Evolutionary conservation across 1,140 invertebrate species (phyloP).

Genomic region (Cyrtorhinus lividipennis): DNA sequence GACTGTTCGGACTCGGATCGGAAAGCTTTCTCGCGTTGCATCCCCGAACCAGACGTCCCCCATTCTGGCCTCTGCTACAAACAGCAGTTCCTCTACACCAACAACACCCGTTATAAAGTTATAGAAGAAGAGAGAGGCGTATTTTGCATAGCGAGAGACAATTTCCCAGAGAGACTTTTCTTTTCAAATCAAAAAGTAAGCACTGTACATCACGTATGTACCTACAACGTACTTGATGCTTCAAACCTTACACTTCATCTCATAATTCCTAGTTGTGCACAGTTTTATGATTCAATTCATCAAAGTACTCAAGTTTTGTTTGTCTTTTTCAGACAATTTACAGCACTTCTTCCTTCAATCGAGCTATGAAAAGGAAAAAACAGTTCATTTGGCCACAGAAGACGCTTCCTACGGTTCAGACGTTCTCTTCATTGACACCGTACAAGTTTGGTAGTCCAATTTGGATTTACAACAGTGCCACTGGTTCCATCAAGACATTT

Average conservation of each 20-base stretch:
- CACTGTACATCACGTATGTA: background rate
- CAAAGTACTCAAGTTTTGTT: background rate
- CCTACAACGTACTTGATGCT: background rate
- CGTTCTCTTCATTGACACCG: background rate
- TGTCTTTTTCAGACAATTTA: slow-evolving; percentile 9
- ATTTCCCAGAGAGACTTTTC: slow-evolving; percentile 32
- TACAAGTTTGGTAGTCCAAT: slow-evolving; percentile 19
- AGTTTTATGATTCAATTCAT: background rate
- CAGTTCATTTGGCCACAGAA: slow-evolving; percentile 13
- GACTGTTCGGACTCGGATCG: slow-evolving; percentile 44
- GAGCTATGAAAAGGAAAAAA: slow-evolving; percentile 16
- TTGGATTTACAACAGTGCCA: slow-evolving; percentile 14
- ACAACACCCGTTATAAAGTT: slow-evolving; percentile 32
- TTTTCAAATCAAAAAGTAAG: slow-evolving; percentile 12
- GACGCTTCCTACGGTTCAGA: background rate
- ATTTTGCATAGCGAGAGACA: slow-evolving; percentile 43
- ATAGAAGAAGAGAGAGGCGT: slow-evolving; percentile 32
- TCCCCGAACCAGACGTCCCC: background rate
- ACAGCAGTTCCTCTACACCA: slow-evolving; percentile 30
- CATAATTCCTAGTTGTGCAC: background rate
- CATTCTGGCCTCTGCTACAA: slow-evolving; percentile 17
- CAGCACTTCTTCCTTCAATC: slow-evolving; percentile 14
- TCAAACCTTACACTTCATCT: background rate
- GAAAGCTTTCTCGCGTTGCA: slow-evolving; percentile 40
- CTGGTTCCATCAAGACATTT: background rate